Evolutionary conservation across 2,888 invertebrate genomes (phyloP).

Genomic region (Megaustenia siamemsis): DNA sequence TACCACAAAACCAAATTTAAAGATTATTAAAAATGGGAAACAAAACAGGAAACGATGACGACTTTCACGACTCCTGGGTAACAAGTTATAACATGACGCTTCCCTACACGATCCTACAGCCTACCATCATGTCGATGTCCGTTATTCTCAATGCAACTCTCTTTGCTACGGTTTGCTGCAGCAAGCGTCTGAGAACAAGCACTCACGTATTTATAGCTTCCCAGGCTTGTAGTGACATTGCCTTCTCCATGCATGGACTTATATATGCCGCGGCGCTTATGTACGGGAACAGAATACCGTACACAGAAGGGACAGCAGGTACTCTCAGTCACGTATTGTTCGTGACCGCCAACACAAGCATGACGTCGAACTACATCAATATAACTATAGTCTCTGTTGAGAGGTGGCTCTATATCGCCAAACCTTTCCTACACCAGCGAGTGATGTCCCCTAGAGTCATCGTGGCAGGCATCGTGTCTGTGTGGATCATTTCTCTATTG

Average conservation of each 20-base stretch:
- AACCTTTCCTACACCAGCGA: slow-evolving; percentile 4
- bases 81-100: neutral
- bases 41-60: neutral
- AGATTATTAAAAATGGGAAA: no score
- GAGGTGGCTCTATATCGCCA: slow-evolving; percentile 22
- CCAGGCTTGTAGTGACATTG: neutral
- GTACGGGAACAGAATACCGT: neutral
- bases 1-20: no score
- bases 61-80: neutral
- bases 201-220: slow-evolving; percentile 11
- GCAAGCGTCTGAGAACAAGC: neutral
- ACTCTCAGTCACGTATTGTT: neutral
- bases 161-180: slow-evolving; percentile 10
- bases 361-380: neutral
- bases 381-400: neutral
- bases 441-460: neutral
- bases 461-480: neutral
- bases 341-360: neutral
- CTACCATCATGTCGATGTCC: neutral
- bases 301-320: neutral
- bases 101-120: neutral
- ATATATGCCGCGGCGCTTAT: neutral
- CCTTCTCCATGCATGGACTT: neutral
- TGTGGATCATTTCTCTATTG: neutral
- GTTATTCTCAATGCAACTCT: neutral